Percentiles rank a stretch among this genome's conserved stretches.
phyloP scores from a whole-genome alignment of 2,113 vertebrate species.

The Vanacampus margaritifer region DNA sequence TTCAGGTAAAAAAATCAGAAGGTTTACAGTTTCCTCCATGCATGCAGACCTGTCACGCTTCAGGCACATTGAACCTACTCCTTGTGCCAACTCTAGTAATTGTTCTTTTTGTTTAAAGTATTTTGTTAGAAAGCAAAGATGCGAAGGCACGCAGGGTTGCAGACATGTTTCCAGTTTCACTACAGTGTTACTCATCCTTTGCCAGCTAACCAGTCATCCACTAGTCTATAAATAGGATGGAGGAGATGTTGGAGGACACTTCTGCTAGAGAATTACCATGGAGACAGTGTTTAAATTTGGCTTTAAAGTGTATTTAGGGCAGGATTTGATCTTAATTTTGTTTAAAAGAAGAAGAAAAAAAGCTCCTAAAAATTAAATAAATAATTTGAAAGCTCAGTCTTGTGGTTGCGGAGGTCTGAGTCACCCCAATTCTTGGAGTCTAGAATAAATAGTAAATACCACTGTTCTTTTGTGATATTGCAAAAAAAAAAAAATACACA shows the following conservation, averaged over 20 bases:
- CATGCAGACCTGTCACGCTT: conserved; percentile 9
- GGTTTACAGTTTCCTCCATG: conserved; percentile 12
- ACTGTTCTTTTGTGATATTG: conserved; percentile 9
- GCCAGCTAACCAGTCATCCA: conserved; percentile 33
- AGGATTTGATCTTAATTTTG: conserved; percentile 15
- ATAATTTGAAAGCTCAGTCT: conserved; percentile 2
- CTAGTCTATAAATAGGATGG: conserved; percentile 59
- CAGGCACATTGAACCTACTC: conserved; percentile 15
- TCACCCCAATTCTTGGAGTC: neutral
- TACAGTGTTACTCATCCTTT: conserved; percentile 46
- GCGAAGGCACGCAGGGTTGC: conserved; percentile 7
- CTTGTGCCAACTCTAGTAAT: neutral
- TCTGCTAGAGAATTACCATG: conserved; percentile 60
- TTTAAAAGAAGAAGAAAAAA: conserved; percentile 6
- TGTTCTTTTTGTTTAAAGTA: conserved; percentile 22
- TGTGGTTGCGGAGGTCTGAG: conserved; percentile 4
- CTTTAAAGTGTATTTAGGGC: conserved; percentile 16
- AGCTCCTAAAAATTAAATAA: neutral
- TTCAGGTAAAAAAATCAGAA: too few species aligned
- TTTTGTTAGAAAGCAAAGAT: conserved; percentile 38
- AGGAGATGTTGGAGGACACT: conserved; percentile 46
- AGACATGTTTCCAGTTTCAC: conserved; percentile 50
- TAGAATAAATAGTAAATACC: conserved; percentile 8
- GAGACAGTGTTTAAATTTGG: conserved; percentile 38
- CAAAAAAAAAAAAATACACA: neutral